Evolutionary conservation across 2,888 invertebrate species (phyloP).

Genomic region (Hypsopygia costalis): DNA sequence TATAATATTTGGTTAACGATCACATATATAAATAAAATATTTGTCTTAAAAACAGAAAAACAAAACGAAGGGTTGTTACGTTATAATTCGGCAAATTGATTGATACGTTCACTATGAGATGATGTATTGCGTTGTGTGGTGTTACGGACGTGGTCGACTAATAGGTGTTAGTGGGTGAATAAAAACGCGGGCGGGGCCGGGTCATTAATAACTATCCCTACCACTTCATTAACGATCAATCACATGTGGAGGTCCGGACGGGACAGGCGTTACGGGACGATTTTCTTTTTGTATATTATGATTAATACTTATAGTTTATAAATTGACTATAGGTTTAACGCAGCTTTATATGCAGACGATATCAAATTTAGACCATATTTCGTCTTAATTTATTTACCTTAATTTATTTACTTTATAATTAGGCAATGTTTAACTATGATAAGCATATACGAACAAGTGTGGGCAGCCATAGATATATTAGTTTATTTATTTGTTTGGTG

Average conservation of each 20-base stretch:
- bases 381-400: no score
- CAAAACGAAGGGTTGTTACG: slow-evolving; percentile 45
- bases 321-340: no score
- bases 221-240: slow-evolving; percentile 78
- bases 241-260: slow-evolving; percentile 43
- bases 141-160: slow-evolving; percentile 56
- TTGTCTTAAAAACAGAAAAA: background rate
- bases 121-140: slow-evolving; percentile 60
- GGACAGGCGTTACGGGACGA: slow-evolving; percentile 16
- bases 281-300: slow-evolving; percentile 25
- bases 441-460: no score
- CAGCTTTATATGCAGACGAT: no score
- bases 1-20: no score
- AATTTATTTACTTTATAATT: no score
- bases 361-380: no score
- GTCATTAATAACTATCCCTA: slow-evolving; percentile 76
- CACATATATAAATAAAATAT: no score
- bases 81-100: slow-evolving; percentile 70
- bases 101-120: slow-evolving; percentile 58
- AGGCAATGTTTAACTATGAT: no score
- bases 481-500: no score
- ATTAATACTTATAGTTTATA: slow-evolving; percentile 16
- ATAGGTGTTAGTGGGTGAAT: slow-evolving; percentile 73
- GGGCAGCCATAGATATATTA: no score
- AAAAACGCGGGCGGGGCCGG: slow-evolving; percentile 62